Evolutionary conservation across 2,888 invertebrate genomes (phyloP).

Genomic region (Phyto melanocephala): DNA sequence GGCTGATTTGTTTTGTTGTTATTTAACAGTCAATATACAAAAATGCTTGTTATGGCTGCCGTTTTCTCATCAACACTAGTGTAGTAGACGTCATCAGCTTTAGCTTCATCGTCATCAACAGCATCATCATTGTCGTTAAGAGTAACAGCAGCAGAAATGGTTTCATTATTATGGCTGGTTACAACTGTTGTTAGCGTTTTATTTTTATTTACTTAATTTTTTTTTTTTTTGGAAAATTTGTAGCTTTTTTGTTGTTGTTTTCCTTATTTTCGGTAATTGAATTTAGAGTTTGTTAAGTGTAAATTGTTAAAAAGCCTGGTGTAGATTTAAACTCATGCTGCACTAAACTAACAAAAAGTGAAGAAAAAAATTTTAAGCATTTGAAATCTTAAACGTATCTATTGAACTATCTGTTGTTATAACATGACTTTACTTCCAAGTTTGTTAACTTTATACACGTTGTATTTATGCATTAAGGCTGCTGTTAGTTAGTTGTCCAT

Average conservation of each 20-base stretch:
- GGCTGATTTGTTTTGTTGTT: slow-evolving; percentile 1
- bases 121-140: not conserved
- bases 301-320: slow-evolving; percentile 40
- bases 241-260: slow-evolving; percentile 1
- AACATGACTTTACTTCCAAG: slow-evolving; percentile 47
- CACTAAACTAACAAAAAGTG: slow-evolving; percentile 23
- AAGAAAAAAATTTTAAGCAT: slow-evolving; percentile 29
- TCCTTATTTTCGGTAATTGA: slow-evolving; percentile 61
- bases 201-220: slow-evolving; percentile 42
- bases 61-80: slow-evolving; percentile 63
- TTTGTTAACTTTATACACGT: slow-evolving; percentile 43
- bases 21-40: slow-evolving; percentile 45
- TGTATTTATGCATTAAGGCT: not conserved
- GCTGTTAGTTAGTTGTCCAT: not conserved
- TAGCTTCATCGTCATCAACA: slow-evolving; percentile 3
- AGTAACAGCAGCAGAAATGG: slow-evolving; percentile 24
- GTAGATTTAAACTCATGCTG: not conserved
- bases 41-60: slow-evolving; percentile 61
- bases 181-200: slow-evolving; percentile 14
- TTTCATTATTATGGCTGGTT: slow-evolving; percentile 46
- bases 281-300: slow-evolving; percentile 62
- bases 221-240: not conserved
- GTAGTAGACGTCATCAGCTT: slow-evolving; percentile 20
- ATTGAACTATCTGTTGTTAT: slow-evolving; percentile 40
- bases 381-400: slow-evolving; percentile 39